Conservation (phyloP, 2,797 vertebrate species). For the Tinamus major region DNA sequence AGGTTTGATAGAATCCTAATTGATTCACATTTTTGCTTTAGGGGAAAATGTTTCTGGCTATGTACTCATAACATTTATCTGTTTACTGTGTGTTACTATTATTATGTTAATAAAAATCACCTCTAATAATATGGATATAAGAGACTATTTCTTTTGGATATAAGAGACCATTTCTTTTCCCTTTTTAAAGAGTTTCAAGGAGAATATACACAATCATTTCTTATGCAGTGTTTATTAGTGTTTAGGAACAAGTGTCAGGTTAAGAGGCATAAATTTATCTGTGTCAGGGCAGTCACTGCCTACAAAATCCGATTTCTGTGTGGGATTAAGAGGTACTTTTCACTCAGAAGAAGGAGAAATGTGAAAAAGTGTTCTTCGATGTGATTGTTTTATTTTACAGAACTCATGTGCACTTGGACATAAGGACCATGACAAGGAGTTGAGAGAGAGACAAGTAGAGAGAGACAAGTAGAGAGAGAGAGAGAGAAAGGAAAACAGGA, state of each 20-base stretch:
- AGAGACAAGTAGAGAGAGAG: too few species aligned
- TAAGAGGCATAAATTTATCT: not conserved
- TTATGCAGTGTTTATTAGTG: not conserved
- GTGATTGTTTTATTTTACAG: not conserved
- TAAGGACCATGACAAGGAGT: not conserved
- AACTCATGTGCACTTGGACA: fast-evolving
- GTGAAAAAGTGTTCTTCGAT: not conserved
- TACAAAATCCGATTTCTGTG: not conserved
- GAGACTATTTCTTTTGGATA: not conserved
- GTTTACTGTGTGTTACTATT: not conserved
- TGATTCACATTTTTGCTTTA: not conserved
- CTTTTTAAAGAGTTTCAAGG: not conserved
- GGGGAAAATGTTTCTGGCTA: not conserved
- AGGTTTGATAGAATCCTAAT: not conserved
- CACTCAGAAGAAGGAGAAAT: not conserved
- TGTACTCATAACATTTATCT: not conserved
- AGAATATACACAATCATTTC: not conserved
- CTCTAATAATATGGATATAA: not conserved
- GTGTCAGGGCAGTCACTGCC: not conserved
- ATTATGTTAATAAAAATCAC: not conserved
- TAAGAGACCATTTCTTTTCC: not conserved
- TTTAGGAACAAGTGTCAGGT: not conserved
- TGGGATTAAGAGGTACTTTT: not conserved
- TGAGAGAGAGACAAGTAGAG: not conserved
- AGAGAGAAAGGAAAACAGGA: not conserved